A percentile compares a stretch with the other conserved stretches of the same genome.
These are phyloP conservation scores for Macroteleia sp. DNA, from an alignment of 2,888 invertebrate species.

Conservation along the genomic window DNA sequence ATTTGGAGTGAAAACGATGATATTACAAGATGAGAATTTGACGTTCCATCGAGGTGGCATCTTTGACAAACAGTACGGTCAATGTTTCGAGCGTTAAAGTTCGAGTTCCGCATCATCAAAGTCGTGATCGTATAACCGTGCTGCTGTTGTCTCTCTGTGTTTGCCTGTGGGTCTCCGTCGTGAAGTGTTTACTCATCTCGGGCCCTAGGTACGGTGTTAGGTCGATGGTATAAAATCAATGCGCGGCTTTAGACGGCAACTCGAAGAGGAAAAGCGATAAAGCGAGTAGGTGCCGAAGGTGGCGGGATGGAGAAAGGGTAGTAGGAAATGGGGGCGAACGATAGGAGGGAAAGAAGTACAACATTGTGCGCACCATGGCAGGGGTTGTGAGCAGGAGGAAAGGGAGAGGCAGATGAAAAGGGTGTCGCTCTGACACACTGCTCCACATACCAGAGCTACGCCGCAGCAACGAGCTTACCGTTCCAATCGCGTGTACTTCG, in stretches of 20 bases:
- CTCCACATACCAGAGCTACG: conserved; percentile 77
- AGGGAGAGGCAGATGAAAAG: conserved; percentile 68
- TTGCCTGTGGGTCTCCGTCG: conserved; percentile 17
- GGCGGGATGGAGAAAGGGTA: conserved; percentile 13
- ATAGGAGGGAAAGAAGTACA: conserved; percentile 24
- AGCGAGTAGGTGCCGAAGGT: conserved; percentile 63
- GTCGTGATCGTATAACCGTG: conserved; percentile 28
- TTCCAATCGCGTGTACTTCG: conserved; percentile 39
- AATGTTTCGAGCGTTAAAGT: conserved; percentile 12
- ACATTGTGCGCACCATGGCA: conserved; percentile 8
- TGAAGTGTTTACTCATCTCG: conserved; percentile 69
- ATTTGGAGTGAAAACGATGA: too few relatives aligned
- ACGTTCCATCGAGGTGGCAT: not conserved
- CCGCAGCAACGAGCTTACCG: conserved; percentile 60
- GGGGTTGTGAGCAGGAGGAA: not conserved
- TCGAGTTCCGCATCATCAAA: conserved; percentile 29
- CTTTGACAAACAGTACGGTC: conserved; percentile 14
- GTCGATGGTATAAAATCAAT: conserved; percentile 73
- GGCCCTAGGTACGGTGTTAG: conserved; percentile 60
- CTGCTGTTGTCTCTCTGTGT: conserved; percentile 24
- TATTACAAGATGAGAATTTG: not conserved
- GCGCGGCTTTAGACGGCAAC: conserved; percentile 67
- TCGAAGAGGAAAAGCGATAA: conserved; percentile 67
- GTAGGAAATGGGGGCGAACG: conserved; percentile 33
- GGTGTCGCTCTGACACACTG: conserved; percentile 80